Evolutionary conservation across 2,888 invertebrate species (phyloP).

Genomic region (Chrysolina haemoptera): DNA sequence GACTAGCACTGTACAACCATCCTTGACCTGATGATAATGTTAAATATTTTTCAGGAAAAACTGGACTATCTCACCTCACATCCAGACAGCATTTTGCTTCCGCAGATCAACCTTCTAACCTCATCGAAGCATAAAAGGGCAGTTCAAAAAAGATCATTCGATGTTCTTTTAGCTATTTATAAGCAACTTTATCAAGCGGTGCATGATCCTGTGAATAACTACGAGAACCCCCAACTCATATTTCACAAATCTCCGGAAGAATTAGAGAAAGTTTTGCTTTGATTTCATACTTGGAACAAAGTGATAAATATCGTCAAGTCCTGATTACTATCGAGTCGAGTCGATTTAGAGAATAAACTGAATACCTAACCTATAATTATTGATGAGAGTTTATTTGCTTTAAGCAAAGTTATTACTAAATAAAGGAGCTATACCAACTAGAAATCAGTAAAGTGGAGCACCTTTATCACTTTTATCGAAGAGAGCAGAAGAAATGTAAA

Average conservation of each 20-base stretch:
- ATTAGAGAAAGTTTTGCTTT: slow-evolving; percentile 57
- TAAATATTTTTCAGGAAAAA: slow-evolving; percentile 79
- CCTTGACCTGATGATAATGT: too few species aligned
- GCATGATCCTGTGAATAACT: slow-evolving; percentile 83
- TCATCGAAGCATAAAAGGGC: slow-evolving; percentile 82
- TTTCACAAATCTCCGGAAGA: slow-evolving; percentile 86
- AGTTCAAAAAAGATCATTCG: slow-evolving; percentile 87
- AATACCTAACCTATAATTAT: too few species aligned
- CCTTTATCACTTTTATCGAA: too few species aligned
- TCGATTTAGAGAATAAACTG: too few species aligned
- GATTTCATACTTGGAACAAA: neutral
- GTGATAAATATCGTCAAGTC: neutral
- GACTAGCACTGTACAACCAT: too few species aligned
- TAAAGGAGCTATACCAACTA: too few species aligned
- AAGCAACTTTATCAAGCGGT: slow-evolving; percentile 88
- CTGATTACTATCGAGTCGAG: too few species aligned
- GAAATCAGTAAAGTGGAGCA: too few species aligned
- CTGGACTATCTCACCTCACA: slow-evolving; percentile 89
- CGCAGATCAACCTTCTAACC: slow-evolving; percentile 88
- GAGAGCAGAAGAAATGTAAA: too few species aligned
- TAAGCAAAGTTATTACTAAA: too few species aligned
- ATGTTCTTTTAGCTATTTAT: slow-evolving; percentile 91
- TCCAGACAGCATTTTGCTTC: slow-evolving; percentile 87
- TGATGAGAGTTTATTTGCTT: too few species aligned
- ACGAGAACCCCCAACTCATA: slow-evolving; percentile 80